These are phyloP conservation scores for Cinclus cinclus DNA, from an alignment of 2,113 vertebrate species.

Conservation along the genomic window DNA sequence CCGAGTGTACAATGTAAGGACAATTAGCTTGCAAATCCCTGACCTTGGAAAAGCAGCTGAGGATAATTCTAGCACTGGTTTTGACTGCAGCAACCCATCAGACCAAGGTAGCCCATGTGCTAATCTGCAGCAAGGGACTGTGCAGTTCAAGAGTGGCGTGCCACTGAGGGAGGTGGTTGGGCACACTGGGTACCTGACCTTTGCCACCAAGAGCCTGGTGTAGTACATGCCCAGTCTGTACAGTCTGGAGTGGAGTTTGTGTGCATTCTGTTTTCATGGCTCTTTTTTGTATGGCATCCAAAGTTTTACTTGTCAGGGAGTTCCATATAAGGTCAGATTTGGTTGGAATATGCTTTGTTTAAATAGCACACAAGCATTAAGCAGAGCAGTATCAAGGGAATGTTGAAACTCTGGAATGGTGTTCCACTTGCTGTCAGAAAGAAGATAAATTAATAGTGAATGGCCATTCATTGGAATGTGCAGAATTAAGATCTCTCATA, in stretches of 20 bases:
- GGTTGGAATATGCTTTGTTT: slow-evolving; percentile 60
- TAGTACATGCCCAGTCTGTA: slow-evolving; percentile 41
- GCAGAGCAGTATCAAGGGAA: slow-evolving; percentile 24
- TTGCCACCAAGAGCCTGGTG: slow-evolving; percentile 88
- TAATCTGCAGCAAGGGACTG: slow-evolving; percentile 47
- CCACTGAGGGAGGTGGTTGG: slow-evolving; percentile 86
- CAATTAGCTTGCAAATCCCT: slow-evolving; percentile 82
- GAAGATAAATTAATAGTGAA: slow-evolving; percentile 19
- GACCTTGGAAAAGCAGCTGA: slow-evolving; percentile 82
- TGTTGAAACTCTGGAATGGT: slow-evolving; percentile 9
- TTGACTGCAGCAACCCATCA: slow-evolving; percentile 24
- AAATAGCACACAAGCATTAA: slow-evolving; percentile 51
- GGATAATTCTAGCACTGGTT: neutral
- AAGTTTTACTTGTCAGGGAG: slow-evolving; percentile 40
- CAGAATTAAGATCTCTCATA: slow-evolving; percentile 28
- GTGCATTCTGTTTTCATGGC: neutral
- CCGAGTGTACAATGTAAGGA: slow-evolving; percentile 84
- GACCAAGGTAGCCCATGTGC: neutral
- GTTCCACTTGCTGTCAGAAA: slow-evolving; percentile 15
- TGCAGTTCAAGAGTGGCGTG: slow-evolving; percentile 83
- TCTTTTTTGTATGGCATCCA: slow-evolving; percentile 25
- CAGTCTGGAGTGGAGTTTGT: neutral
- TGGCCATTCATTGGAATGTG: slow-evolving; percentile 5
- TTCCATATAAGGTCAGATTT: slow-evolving; percentile 73
- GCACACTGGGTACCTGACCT: slow-evolving; percentile 96